phyloP scores from a whole-genome alignment of 2,113 vertebrate species.

The Gymnocephalus cernua region DNA sequence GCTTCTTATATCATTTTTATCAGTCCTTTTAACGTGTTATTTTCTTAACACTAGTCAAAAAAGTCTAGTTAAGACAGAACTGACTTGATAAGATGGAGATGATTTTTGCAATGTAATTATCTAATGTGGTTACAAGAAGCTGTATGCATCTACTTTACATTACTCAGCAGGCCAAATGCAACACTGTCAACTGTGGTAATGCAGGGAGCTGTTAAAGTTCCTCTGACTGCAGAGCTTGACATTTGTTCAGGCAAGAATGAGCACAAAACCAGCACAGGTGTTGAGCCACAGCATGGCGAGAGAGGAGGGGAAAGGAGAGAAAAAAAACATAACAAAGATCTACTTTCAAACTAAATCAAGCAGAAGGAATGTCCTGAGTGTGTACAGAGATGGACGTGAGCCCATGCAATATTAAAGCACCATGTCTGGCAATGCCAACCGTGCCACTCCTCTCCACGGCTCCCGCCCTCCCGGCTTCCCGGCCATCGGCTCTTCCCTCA shows the following conservation, averaged over 20 bases:
- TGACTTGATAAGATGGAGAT: not conserved
- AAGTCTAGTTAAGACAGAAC: not conserved
- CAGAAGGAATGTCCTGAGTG: constrained; percentile 86
- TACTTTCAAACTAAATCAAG: constrained; percentile 87
- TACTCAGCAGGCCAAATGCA: constrained; percentile 43
- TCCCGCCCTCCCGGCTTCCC: constrained; percentile 81
- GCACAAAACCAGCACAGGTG: constrained; percentile 83
- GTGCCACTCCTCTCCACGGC: constrained; percentile 83
- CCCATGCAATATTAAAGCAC: constrained; percentile 88
- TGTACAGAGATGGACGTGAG: constrained; percentile 85
- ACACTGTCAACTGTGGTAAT: constrained; percentile 59
- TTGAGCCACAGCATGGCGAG: constrained; percentile 74
- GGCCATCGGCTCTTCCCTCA: constrained; percentile 86
- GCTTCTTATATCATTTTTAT: not conserved
- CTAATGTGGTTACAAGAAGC: not conserved
- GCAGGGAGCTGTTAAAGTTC: constrained; percentile 60
- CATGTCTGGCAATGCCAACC: constrained; percentile 86
- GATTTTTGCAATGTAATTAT: constrained; percentile 19
- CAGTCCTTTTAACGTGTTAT: not conserved
- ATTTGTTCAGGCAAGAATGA: constrained; percentile 74
- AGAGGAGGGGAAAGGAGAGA: constrained; percentile 46
- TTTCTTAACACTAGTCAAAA: not conserved
- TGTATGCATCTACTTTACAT: constrained; percentile 6
- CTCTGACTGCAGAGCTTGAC: constrained; percentile 76
- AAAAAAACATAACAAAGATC: constrained; percentile 76